These are phyloP conservation scores for Cephus spinipes DNA, from an alignment of 2,888 invertebrate species.

Conservation along the genomic window DNA sequence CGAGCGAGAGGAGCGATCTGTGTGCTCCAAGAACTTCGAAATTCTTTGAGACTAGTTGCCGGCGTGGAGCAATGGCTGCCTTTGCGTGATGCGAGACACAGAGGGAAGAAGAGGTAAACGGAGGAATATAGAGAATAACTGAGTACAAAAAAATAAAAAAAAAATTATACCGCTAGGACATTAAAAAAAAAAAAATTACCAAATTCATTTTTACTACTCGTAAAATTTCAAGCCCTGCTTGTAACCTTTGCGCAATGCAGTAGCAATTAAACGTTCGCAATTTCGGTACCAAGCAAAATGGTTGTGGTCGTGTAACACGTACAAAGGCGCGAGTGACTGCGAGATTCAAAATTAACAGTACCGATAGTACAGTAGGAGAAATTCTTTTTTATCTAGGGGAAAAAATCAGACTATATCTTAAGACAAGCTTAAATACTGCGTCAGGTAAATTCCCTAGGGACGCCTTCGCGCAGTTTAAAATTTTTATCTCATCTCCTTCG, in stretches of 20 bases:
- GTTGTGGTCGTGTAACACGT: not conserved
- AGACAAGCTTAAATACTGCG: not conserved
- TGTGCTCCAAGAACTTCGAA: not conserved
- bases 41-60: not conserved
- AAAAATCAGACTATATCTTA: not conserved
- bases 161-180: not conserved
- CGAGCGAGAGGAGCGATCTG: not conserved
- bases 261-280: slow-evolving; percentile 28
- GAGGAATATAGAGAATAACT: not conserved
- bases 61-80: not conserved
- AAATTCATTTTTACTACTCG: not conserved
- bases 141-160: not conserved
- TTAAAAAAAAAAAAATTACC: not conserved
- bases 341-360: not conserved
- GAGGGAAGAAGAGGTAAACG: too few relatives aligned
- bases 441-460: not conserved
- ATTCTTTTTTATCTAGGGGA: not conserved
- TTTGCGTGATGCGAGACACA: not conserved
- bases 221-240: not conserved
- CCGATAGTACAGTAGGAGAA: not conserved
- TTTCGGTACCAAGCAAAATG: slow-evolving; percentile 9
- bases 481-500: not conserved
- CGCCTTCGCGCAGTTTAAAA: not conserved
- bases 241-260: slow-evolving; percentile 30
- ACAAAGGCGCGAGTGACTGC: not conserved